Conservation (phyloP, 2,113 vertebrate species). For the Terrapene triunguis region DNA sequence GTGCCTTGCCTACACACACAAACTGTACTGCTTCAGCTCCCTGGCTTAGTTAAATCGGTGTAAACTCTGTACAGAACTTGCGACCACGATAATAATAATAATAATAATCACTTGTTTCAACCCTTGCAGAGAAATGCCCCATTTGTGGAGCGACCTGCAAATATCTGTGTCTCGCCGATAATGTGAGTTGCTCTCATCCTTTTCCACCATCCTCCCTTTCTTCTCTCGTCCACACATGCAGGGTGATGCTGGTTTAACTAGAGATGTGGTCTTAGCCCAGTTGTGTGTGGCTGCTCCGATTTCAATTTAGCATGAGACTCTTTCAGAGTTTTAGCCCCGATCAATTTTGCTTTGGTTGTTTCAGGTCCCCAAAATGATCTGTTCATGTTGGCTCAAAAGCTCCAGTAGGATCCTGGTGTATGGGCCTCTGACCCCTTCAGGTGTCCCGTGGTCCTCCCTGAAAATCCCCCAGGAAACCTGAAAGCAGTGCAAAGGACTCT, state of each 20-base stretch:
- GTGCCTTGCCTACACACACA: not conserved
- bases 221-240: not conserved
- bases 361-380: not conserved
- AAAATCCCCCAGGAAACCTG: not conserved
- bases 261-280: not conserved
- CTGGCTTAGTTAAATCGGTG: not conserved
- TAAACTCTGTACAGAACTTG: not conserved
- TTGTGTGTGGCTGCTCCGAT: not conserved
- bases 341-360: not conserved
- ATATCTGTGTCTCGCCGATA: slow-evolving; percentile 85
- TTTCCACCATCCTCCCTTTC: not conserved
- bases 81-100: not conserved
- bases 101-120: not conserved
- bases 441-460: not conserved
- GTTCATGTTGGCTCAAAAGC: not conserved
- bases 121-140: slow-evolving; percentile 82
- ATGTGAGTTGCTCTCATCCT: slow-evolving; percentile 75
- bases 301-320: not conserved
- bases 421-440: not conserved
- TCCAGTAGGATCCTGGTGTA: not conserved
- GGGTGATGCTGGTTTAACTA: not conserved
- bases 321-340: not conserved
- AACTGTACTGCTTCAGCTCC: not conserved
- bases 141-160: slow-evolving; percentile 85
- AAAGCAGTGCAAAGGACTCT: not conserved